Evolutionary conservation across 2,888 invertebrate species (phyloP).

Genomic region (Volucella inflata): DNA sequence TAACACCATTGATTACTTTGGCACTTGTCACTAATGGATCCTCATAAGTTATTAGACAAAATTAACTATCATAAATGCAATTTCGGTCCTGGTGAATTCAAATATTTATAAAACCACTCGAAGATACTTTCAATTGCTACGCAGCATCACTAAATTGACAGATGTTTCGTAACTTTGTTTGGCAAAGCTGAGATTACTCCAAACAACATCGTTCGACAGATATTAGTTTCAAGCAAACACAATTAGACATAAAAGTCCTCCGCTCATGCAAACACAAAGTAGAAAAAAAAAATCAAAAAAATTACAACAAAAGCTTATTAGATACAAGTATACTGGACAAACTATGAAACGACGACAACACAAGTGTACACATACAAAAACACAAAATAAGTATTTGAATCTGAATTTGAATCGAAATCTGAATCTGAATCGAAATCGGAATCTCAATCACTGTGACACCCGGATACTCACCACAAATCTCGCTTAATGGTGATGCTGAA

Average conservation of each 20-base stretch:
- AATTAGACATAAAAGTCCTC: slow-evolving; percentile 57
- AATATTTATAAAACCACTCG: slow-evolving; percentile 17
- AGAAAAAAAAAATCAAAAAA: slow-evolving; percentile 36
- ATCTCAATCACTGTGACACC: slow-evolving; percentile 51
- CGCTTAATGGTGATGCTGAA: slow-evolving; percentile 64
- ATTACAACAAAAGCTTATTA: slow-evolving; percentile 23
- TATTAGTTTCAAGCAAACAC: slow-evolving; percentile 32
- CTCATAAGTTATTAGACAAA: slow-evolving; percentile 25
- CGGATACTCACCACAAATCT: slow-evolving; percentile 73
- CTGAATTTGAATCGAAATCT: slow-evolving; percentile 19
- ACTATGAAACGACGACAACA: slow-evolving; percentile 47
- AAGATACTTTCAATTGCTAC: slow-evolving; percentile 15
- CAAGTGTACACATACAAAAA: slow-evolving; percentile 55
- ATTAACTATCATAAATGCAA: slow-evolving; percentile 35
- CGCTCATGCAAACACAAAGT: slow-evolving; percentile 52
- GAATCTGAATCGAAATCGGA: slow-evolving; percentile 29
- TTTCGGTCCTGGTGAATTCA: slow-evolving; percentile 32
- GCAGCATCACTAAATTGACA: not conserved
- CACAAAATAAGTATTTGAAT: slow-evolving; percentile 29
- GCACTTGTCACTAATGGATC: slow-evolving; percentile 44
- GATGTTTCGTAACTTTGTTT: slow-evolving; percentile 41
- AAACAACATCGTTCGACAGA: slow-evolving; percentile 39
- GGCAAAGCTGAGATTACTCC: slow-evolving; percentile 28
- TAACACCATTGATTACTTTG: not conserved
- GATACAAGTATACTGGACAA: slow-evolving; percentile 40